Conservation (phyloP, 2,888 invertebrate genomes). For the Iphiclides podalirius region DNA sequence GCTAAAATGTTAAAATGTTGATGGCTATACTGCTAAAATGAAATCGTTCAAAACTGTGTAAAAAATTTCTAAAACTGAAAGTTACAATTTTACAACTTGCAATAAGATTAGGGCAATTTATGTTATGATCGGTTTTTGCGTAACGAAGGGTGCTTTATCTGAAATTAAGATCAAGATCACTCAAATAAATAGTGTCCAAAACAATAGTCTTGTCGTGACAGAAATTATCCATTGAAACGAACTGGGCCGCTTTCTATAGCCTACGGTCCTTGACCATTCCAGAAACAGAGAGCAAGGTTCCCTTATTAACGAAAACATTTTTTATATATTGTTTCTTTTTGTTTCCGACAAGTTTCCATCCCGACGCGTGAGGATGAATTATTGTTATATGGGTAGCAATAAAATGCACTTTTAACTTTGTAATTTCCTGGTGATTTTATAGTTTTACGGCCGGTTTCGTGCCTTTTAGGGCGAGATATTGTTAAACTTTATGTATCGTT, state of each 20-base stretch:
- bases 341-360: slow-evolving; percentile 28
- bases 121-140: too few species aligned
- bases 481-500: slow-evolving; percentile 52
- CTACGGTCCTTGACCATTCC: slow-evolving; percentile 66
- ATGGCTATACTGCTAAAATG: too few species aligned
- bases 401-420: slow-evolving; percentile 56
- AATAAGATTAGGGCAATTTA: too few species aligned
- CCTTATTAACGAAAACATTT: slow-evolving; percentile 48
- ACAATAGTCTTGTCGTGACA: slow-evolving; percentile 66
- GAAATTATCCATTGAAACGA: slow-evolving; percentile 53
- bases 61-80: too few species aligned
- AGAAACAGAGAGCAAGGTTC: slow-evolving; percentile 56
- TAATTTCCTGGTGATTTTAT: slow-evolving; percentile 68
- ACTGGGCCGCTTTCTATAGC: slow-evolving; percentile 57
- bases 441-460: slow-evolving; percentile 62
- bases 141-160: not conserved
- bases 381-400: slow-evolving; percentile 69
- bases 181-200: slow-evolving; percentile 41
- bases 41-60: too few species aligned
- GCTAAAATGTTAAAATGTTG: too few species aligned
- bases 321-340: slow-evolving; percentile 39
- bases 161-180: slow-evolving; percentile 64
- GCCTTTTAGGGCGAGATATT: slow-evolving; percentile 50
- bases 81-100: too few species aligned
- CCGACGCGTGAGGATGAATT: slow-evolving; percentile 65